Base-by-base conservation (phyloP, 2,113 vertebrate species). In the Galbula dea region DNA sequence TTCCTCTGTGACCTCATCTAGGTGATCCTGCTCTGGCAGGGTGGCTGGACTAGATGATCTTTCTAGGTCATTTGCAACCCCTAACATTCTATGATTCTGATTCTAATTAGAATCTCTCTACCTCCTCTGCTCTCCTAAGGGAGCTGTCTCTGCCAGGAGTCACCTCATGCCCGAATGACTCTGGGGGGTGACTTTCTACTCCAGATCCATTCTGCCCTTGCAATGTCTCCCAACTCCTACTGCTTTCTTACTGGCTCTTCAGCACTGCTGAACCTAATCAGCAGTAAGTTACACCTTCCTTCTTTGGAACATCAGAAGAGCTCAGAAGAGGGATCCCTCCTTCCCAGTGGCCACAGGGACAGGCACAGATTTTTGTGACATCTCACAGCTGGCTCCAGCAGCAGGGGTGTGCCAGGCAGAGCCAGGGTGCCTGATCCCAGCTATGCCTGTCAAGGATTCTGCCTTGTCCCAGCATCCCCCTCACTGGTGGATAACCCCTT, bases 371-470 rank as follows among this genome's bases (percentile, higher is more conserved):
- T 73, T 66, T 29, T 62, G 73, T 62, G 59, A 77, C 55, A 30
- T 83, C 52, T 58, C 92, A 86, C 59, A 92, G 95, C 84, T 89
- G 81, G 63, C 41, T 92, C 8, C 20, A 79, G 83, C 76, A 80
- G 80, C 45, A 16, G 29, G 4, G 7, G 21, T 6, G 14, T 68
- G 41, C 48, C 80, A 79, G 62, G 58, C 52, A 79, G 26, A 85
- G 43, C 32, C 6, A 2, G 12, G 13, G 20, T 55, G 32, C 57
- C 63, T 5, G 4, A 1, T 19, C 19, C 29, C 9, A 4, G 39
- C 26, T 12, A 15, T 5, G 15, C 7, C 43, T 61, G 58, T 2
- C 7, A 59, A 26, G 18, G 20, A 39, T 95, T 45, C 68, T 74
- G 49, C 9, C n/a, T 61, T 52, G n/a, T 76, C 49, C 26, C 63